Conservation (phyloP, 2,888 invertebrate species). For the Nomada fabriciana region DNA sequence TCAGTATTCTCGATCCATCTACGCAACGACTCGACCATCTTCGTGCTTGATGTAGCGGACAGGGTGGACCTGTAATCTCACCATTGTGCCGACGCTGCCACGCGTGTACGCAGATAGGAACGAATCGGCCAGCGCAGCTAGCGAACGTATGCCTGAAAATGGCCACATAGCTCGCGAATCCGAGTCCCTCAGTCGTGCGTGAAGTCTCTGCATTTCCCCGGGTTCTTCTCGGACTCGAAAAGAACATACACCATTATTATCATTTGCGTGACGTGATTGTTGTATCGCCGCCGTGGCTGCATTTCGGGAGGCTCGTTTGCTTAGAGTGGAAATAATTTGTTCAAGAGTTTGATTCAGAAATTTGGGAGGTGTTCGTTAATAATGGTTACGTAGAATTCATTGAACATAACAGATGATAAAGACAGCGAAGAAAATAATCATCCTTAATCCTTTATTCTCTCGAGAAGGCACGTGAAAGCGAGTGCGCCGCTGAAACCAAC, state of each 20-base stretch:
- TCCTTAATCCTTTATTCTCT: no score
- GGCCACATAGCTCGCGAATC: slow-evolving; percentile 25
- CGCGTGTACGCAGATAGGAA: slow-evolving; percentile 75
- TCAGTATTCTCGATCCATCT: slow-evolving; percentile 43
- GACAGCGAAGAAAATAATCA: no score
- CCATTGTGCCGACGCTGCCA: slow-evolving; percentile 72
- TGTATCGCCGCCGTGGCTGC: no score
- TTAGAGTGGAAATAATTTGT: background rate
- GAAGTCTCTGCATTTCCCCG: slow-evolving; percentile 4
- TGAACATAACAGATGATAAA: no score
- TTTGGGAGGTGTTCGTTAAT: no score
- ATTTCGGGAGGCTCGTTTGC: background rate
- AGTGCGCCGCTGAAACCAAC: no score
- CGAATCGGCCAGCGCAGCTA: slow-evolving; percentile 55
- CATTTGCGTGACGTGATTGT: background rate
- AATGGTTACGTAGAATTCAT: no score
- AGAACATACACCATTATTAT: background rate
- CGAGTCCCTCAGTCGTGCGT: slow-evolving; percentile 34
- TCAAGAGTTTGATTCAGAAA: background rate
- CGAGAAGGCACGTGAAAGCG: no score
- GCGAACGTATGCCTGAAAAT: slow-evolving; percentile 45
- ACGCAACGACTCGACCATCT: slow-evolving; percentile 64
- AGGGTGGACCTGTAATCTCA: slow-evolving; percentile 72
- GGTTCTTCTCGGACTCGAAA: background rate
- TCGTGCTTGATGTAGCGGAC: slow-evolving; percentile 75